These are phyloP conservation scores for Portunus trituberculatus DNA, from an alignment of 1,140 invertebrate genomes.

Conservation along the genomic window DNA sequence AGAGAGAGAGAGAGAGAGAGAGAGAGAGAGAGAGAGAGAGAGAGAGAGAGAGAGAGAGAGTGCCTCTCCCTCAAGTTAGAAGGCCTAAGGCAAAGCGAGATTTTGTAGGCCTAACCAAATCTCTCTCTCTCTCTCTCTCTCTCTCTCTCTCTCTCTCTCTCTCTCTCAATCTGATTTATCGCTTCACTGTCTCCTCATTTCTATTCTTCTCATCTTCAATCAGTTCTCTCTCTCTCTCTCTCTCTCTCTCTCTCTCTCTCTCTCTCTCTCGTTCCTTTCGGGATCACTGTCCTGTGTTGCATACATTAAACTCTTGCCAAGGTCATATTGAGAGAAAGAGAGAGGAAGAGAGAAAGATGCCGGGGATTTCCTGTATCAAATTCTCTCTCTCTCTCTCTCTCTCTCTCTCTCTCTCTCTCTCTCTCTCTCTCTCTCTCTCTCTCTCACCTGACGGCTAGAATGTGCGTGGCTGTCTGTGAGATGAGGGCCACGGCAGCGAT, in stretches of 20 bases:
- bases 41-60: conserved; percentile 53
- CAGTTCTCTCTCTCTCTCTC: background rate
- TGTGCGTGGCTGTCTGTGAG: conserved; percentile 68
- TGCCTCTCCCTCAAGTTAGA: background rate
- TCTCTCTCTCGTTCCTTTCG: background rate
- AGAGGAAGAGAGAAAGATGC: background rate
- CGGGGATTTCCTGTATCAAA: background rate
- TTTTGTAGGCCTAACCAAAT: background rate
- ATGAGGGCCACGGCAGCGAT: conserved; percentile 73
- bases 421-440: conserved; percentile 57
- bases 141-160: conserved; percentile 6
- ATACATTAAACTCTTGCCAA: background rate
- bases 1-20: conserved; percentile 27
- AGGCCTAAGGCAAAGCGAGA: background rate
- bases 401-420: conserved; percentile 62
- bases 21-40: conserved; percentile 44
- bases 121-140: conserved; percentile 18
- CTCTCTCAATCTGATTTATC: background rate
- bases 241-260: conserved; percentile 16
- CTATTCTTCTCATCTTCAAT: background rate
- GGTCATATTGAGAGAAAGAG: conserved; percentile 33
- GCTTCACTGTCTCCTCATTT: background rate
- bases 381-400: conserved; percentile 55
- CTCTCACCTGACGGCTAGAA: conserved; percentile 72
- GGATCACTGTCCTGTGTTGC: background rate